Percentiles rank a stretch among this genome's conserved stretches.
Conservation (phyloP, 2,113 vertebrate species). For the Rousettus leschenaultii region DNA sequence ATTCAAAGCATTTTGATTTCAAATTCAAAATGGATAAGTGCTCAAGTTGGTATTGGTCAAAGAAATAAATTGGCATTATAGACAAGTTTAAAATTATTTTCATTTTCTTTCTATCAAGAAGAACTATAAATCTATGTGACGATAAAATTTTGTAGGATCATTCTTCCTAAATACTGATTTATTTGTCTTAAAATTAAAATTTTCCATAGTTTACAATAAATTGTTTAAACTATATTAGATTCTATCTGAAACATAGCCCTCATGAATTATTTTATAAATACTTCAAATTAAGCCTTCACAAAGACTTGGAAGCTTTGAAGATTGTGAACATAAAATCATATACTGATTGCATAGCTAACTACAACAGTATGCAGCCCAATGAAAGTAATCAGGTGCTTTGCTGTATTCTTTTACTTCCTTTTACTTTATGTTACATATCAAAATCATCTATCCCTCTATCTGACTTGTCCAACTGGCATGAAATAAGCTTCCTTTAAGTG, state of each 20-base stretch:
- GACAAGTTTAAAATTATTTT: conserved; percentile 68
- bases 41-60: conserved; percentile 44
- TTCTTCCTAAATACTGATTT: not conserved
- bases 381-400: not conserved
- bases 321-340: not conserved
- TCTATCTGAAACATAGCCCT: not conserved
- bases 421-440: not conserved
- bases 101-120: conserved; percentile 33
- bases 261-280: conserved; percentile 7
- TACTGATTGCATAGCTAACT: not conserved
- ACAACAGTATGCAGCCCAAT: not conserved
- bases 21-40: conserved; percentile 72
- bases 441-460: not conserved
- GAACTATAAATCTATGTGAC: conserved; percentile 19
- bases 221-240: not conserved
- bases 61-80: conserved; percentile 64
- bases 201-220: not conserved
- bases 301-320: not conserved
- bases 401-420: not conserved
- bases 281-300: not conserved
- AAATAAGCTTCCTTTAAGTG: not conserved
- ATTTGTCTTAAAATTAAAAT: not conserved
- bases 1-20: conserved; percentile 78
- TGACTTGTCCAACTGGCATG: not conserved
- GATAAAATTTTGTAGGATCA: not conserved